Percentiles rank a stretch among this genome's conserved stretches.
phyloP scores from a whole-genome alignment of 2,888 invertebrate species.

The Mythimna impura region DNA sequence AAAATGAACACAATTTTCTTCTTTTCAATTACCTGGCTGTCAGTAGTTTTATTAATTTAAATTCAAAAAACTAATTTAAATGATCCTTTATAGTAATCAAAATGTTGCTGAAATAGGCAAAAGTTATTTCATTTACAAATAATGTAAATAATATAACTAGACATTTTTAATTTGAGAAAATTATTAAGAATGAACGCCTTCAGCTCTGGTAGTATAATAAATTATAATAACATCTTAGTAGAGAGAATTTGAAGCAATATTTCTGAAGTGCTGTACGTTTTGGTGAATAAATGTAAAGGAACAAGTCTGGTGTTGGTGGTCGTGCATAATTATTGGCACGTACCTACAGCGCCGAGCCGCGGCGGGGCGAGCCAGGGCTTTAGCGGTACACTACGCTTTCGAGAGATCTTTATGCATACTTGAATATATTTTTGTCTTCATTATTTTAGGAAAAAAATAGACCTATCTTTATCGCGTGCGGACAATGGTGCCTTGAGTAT shows the following conservation, averaged over 20 bases:
- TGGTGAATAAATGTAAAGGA: conserved; percentile 55
- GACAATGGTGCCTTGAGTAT: no score
- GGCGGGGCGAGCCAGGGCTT: conserved; percentile 14
- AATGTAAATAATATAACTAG: conserved; percentile 10
- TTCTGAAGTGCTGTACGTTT: conserved; percentile 32
- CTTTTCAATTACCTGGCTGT: conserved; percentile 14
- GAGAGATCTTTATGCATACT: conserved; percentile 24
- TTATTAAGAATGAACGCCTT: conserved; percentile 25
- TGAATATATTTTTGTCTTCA: conserved; percentile 27
- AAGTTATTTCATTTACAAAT: conserved; percentile 31
- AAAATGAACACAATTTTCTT: background rate
- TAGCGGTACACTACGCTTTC: conserved; percentile 23
- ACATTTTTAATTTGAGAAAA: conserved; percentile 52
- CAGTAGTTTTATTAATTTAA: conserved; percentile 1
- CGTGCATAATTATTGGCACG: conserved; percentile 45
- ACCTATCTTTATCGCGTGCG: no score
- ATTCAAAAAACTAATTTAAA: background rate
- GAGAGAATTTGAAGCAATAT: conserved; percentile 42
- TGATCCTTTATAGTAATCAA: conserved; percentile 9
- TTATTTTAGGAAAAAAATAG: conserved; percentile 15
- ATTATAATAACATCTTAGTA: conserved; percentile 37
- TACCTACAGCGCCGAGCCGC: conserved; percentile 15
- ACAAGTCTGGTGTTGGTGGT: conserved; percentile 47
- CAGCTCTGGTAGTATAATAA: conserved; percentile 22
- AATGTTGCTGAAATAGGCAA: conserved; percentile 27